phyloP scores from a whole-genome alignment of 2,113 vertebrate genomes.

The Percopsis transmontana region DNA sequence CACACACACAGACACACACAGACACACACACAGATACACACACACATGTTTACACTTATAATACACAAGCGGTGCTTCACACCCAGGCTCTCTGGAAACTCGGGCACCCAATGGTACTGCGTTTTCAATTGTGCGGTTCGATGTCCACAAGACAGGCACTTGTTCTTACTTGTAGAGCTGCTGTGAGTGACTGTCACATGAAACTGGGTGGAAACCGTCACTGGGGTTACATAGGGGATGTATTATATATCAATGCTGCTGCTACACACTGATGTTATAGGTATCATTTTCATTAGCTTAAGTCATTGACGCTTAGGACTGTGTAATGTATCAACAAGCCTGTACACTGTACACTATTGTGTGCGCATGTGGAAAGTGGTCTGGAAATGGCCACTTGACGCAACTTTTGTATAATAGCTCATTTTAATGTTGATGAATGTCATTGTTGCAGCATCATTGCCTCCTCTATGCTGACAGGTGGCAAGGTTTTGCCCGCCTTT shows the following conservation, averaged over 20 bases:
- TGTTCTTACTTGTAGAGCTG: slow-evolving; percentile 23
- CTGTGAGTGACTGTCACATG: slow-evolving; percentile 59
- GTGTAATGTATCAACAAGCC: slow-evolving; percentile 15
- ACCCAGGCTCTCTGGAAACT: slow-evolving; percentile 18
- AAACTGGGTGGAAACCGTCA: slow-evolving; percentile 24
- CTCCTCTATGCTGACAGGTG: slow-evolving; percentile 32
- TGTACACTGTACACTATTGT: slow-evolving; percentile 23
- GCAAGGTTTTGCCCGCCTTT: slow-evolving; percentile 16
- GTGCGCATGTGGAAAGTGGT: slow-evolving; percentile 37
- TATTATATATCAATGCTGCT: slow-evolving; percentile 50
- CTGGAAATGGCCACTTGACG: slow-evolving; percentile 37
- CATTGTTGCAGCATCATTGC: slow-evolving; percentile 28
- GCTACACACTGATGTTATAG: slow-evolving; percentile 46
- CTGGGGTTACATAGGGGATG: neutral
- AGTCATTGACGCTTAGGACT: slow-evolving; percentile 17
- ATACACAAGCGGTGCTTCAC: slow-evolving; percentile 11
- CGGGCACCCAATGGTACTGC: slow-evolving; percentile 30
- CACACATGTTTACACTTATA: neutral
- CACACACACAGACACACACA: neutral
- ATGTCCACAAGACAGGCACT: slow-evolving; percentile 34
- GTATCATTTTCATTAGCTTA: slow-evolving; percentile 17
- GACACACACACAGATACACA: slow-evolving; percentile 30
- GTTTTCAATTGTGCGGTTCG: slow-evolving; percentile 33
- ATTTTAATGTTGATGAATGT: slow-evolving; percentile 66
- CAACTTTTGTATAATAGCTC: slow-evolving; percentile 63